Conservation (phyloP, 1,140 invertebrate species). For the Aphaenogaster floridana region DNA sequence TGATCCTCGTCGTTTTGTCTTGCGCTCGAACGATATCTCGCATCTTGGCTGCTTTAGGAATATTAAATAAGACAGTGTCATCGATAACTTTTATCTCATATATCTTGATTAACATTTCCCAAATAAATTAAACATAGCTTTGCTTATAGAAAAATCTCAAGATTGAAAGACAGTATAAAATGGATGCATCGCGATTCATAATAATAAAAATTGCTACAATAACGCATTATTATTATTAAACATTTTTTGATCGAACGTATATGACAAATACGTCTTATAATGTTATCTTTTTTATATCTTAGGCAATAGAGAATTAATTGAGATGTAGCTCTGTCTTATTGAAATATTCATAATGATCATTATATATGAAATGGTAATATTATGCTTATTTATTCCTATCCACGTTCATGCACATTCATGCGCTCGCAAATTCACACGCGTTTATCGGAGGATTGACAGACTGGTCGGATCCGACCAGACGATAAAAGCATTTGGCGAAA, state of each 20-base stretch:
- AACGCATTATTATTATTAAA: background rate
- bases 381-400: background rate
- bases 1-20: slow-evolving; percentile 73
- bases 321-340: background rate
- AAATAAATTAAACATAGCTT: background rate
- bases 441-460: background rate
- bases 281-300: background rate
- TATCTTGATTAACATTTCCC: background rate
- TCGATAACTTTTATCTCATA: background rate
- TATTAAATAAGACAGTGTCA: background rate
- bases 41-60: background rate
- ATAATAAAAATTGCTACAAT: background rate
- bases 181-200: background rate
- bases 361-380: background rate
- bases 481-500: slow-evolving; percentile 59
- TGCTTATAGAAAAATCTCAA: background rate
- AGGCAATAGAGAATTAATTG: background rate
- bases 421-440: background rate
- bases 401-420: background rate
- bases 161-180: background rate
- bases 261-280: background rate
- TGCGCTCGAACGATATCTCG: slow-evolving; percentile 16
- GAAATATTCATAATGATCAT: slow-evolving; percentile 1
- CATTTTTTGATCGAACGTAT: background rate
- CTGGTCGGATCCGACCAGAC: background rate